Percentiles rank a stretch among this genome's conserved stretches.
Conservation (phyloP, 1,140 invertebrate species). For the Zaprionus ghesquierei region DNA sequence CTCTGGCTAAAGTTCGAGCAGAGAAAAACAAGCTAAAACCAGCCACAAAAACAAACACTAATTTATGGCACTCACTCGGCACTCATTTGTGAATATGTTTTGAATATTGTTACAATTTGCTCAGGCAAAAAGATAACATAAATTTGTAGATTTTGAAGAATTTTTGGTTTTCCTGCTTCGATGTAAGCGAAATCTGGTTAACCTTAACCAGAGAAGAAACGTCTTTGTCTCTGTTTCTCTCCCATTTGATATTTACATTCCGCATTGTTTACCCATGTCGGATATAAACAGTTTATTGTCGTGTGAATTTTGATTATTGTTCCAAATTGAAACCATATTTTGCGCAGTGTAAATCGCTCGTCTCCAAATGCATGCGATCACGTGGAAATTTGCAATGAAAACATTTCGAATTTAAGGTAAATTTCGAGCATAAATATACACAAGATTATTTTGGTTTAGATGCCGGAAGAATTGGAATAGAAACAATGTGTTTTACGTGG, state of each 20-base stretch:
- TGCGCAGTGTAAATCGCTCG: constrained; percentile 22
- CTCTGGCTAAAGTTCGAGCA: constrained; percentile 21
- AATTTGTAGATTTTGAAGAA: not conserved
- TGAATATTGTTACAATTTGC: constrained; percentile 69
- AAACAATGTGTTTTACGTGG: not conserved
- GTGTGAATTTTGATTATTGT: constrained; percentile 48
- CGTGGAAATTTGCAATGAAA: constrained; percentile 14
- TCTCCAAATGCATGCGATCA: constrained; percentile 36
- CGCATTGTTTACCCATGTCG: constrained; percentile 23
- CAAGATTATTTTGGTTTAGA: not conserved
- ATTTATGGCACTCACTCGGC: constrained; percentile 47
- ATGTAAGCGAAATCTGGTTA: constrained; percentile 60
- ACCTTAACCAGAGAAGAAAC: constrained; percentile 50
- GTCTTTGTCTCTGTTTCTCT: constrained; percentile 9
- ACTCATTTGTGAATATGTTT: constrained; percentile 24
- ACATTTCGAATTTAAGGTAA: constrained; percentile 3
- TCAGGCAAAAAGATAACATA: constrained; percentile 23
- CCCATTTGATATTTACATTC: constrained; percentile 33
- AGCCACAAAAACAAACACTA: constrained; percentile 31
- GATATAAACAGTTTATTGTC: constrained; percentile 40
- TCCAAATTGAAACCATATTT: constrained; percentile 13
- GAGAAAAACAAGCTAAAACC: constrained; percentile 11
- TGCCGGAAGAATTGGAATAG: not conserved
- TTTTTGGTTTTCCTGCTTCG: constrained; percentile 53
- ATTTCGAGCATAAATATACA: not conserved